A percentile compares a stretch with the other conserved stretches of the same genome.
Conservation (phyloP, 1,140 invertebrate species). For the Drosophila rufa region DNA sequence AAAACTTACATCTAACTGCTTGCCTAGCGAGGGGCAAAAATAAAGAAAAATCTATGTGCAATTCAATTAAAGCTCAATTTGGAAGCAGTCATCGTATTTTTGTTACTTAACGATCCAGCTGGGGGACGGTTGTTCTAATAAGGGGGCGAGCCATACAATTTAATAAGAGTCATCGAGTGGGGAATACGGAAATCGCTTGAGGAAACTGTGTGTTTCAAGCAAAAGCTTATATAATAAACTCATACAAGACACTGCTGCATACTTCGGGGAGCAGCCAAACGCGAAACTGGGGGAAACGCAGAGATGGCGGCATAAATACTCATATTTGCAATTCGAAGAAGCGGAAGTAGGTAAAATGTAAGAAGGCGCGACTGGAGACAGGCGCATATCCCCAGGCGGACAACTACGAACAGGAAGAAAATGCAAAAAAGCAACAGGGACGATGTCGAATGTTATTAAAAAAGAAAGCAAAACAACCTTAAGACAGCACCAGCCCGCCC, state of each 20-base stretch:
- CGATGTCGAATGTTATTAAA: slow-evolving; percentile 72
- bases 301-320: slow-evolving; percentile 64
- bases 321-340: slow-evolving; percentile 69
- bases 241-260: slow-evolving; percentile 82
- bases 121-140: slow-evolving; percentile 5
- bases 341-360: slow-evolving; percentile 29
- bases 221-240: slow-evolving; percentile 84
- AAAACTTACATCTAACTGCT: slow-evolving; percentile 29
- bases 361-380: slow-evolving; percentile 22
- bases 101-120: slow-evolving; percentile 66
- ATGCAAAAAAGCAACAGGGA: slow-evolving; percentile 28
- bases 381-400: slow-evolving; percentile 65
- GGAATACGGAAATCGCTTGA: slow-evolving; percentile 83
- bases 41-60: slow-evolving; percentile 70
- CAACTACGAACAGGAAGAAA: slow-evolving; percentile 50
- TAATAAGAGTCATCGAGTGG: slow-evolving; percentile 79
- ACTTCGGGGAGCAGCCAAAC: slow-evolving; percentile 25
- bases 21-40: background rate
- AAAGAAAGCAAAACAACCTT: slow-evolving; percentile 52
- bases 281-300: slow-evolving; percentile 1
- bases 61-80: slow-evolving; percentile 83
- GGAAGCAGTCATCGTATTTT: slow-evolving; percentile 76
- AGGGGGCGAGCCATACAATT: slow-evolving; percentile 43
- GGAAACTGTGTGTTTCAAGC: slow-evolving; percentile 83
- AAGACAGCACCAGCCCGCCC: slow-evolving; percentile 25